Conservation (phyloP, 2,797 vertebrate genomes). For the Sandelia bainsii region DNA sequence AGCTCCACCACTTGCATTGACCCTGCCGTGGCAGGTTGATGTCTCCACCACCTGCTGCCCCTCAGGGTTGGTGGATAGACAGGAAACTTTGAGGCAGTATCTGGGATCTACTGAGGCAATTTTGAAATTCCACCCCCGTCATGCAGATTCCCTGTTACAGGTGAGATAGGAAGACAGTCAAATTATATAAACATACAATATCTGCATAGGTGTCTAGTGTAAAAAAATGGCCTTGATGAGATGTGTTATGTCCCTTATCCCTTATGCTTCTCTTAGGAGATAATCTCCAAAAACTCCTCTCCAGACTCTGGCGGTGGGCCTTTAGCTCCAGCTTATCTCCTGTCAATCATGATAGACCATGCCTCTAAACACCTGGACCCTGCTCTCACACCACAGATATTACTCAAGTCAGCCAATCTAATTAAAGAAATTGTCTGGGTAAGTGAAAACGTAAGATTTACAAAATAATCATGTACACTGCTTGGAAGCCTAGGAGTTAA, state of each 20-base stretch:
- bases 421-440: slow-evolving; percentile 95
- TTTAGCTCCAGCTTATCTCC: slow-evolving; percentile 90
- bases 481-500: not conserved
- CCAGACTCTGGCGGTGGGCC: slow-evolving; percentile 82
- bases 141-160: slow-evolving; percentile 86
- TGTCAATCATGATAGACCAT: slow-evolving; percentile 93
- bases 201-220: not conserved
- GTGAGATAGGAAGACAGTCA: slow-evolving; percentile 59
- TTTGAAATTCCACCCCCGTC: slow-evolving; percentile 88
- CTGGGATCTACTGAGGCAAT: slow-evolving; percentile 88
- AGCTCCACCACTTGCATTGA: slow-evolving; percentile 82
- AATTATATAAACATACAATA: not conserved
- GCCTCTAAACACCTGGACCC: slow-evolving; percentile 91
- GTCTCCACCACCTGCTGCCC: slow-evolving; percentile 84
- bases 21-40: slow-evolving; percentile 84
- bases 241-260: slow-evolving; percentile 13
- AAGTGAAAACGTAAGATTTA: slow-evolving; percentile 59
- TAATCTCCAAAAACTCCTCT: slow-evolving; percentile 89
- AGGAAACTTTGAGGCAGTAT: slow-evolving; percentile 90
- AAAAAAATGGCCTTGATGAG: not conserved
- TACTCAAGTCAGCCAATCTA: slow-evolving; percentile 91
- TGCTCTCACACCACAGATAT: slow-evolving; percentile 88
- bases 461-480: not conserved
- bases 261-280: slow-evolving; percentile 80
- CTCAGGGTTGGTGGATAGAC: slow-evolving; percentile 88